Evolutionary conservation across 2,113 vertebrate genomes (phyloP).

Genomic region (Ameiurus melas): DNA sequence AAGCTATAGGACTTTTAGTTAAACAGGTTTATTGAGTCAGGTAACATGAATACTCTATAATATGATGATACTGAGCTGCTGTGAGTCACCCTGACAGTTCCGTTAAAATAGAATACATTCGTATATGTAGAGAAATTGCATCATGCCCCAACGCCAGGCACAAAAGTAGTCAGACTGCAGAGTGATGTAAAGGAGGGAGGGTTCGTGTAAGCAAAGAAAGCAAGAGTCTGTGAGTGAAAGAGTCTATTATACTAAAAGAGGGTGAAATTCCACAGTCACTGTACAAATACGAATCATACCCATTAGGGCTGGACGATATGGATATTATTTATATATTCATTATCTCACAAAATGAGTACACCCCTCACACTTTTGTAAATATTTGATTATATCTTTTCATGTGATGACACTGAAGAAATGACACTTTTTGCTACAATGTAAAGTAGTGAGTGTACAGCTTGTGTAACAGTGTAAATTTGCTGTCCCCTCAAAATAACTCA

Average conservation of each 20-base stretch:
- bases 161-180: background rate
- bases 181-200: background rate
- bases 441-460: too few relatives aligned
- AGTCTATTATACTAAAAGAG: background rate
- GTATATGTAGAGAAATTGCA: background rate
- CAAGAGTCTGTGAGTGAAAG: background rate
- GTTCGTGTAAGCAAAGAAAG: background rate
- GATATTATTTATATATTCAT: too few relatives aligned
- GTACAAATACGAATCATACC: background rate
- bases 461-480: too few relatives aligned
- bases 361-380: too few relatives aligned
- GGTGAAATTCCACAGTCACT: background rate
- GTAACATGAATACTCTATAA: background rate
- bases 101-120: background rate
- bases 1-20: background rate
- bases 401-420: too few relatives aligned
- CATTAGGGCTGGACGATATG: too few relatives aligned
- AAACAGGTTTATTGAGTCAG: background rate
- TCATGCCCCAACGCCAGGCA: background rate
- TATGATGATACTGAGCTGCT: background rate
- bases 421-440: too few relatives aligned
- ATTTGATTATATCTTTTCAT: too few relatives aligned
- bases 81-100: background rate
- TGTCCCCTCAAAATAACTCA: too few relatives aligned
- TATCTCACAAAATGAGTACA: too few relatives aligned